These are phyloP conservation scores for Xyliphius kryptos DNA, from an alignment of 2,113 vertebrate genomes.

Conservation along the genomic window DNA sequence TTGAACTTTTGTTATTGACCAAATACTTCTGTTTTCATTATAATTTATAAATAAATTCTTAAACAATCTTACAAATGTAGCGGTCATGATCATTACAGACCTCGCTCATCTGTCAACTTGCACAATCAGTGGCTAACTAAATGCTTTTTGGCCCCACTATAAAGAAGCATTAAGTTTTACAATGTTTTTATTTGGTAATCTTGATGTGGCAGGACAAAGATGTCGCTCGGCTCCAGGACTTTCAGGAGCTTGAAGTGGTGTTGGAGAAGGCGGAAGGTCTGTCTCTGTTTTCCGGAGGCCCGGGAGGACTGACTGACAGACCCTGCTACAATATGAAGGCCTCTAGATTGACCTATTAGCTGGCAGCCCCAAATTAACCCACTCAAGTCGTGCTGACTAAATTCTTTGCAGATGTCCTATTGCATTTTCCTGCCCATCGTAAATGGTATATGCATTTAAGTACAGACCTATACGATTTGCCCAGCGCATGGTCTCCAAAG, in stretches of 20 bases:
- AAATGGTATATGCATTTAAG: constrained; percentile 1
- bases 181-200: background rate
- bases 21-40: too few relatives aligned
- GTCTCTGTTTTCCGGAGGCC: constrained; percentile 59
- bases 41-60: too few relatives aligned
- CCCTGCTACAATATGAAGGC: constrained; percentile 94
- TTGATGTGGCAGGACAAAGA: constrained; percentile 81
- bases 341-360: constrained; percentile 66
- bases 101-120: too few relatives aligned
- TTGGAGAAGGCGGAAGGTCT: constrained; percentile 79
- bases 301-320: constrained; percentile 72
- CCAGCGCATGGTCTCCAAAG: too few relatives aligned
- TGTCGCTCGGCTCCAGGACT: constrained; percentile 91
- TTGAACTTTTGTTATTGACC: too few relatives aligned
- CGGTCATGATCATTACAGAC: too few relatives aligned
- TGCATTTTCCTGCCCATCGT: background rate
- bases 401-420: background rate
- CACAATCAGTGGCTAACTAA: too few relatives aligned
- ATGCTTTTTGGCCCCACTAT: too few relatives aligned
- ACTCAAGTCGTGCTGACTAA: too few relatives aligned
- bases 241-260: constrained; percentile 95
- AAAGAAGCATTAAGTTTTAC: too few relatives aligned
- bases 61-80: too few relatives aligned
- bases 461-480: background rate
- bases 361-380: too few relatives aligned